Evolutionary conservation across 2,888 invertebrate genomes (phyloP).

Genomic region (Tyria jacobaeae): DNA sequence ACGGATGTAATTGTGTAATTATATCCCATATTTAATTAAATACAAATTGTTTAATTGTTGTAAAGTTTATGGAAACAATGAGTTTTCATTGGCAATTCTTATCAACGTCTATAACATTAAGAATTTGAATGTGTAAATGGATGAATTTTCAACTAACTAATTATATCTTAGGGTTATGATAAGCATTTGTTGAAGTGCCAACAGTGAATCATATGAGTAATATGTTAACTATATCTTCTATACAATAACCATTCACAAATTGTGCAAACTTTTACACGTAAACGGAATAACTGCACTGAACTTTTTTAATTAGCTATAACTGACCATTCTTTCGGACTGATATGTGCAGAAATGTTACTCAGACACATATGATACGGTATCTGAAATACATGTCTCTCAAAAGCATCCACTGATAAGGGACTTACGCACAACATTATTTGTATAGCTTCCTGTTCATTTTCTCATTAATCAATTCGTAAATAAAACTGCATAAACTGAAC

Average conservation of each 20-base stretch:
- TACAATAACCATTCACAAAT: slow-evolving; percentile 35
- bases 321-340: slow-evolving; percentile 1
- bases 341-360: not conserved
- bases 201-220: slow-evolving; percentile 42
- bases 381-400: no score
- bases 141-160: slow-evolving; percentile 60
- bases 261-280: slow-evolving; percentile 27
- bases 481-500: no score
- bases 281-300: slow-evolving; percentile 23
- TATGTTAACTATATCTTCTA: slow-evolving; percentile 29
- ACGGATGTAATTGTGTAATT: slow-evolving; percentile 76
- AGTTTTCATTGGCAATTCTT: slow-evolving; percentile 76
- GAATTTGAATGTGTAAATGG: slow-evolving; percentile 57
- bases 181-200: slow-evolving; percentile 56
- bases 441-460: no score
- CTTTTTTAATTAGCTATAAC: slow-evolving; percentile 16
- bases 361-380: no score
- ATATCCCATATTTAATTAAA: slow-evolving; percentile 73
- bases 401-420: no score
- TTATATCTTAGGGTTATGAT: slow-evolving; percentile 60
- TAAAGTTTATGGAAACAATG: slow-evolving; percentile 78
- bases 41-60: slow-evolving; percentile 83
- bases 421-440: no score
- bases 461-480: no score
- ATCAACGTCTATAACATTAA: slow-evolving; percentile 74